Base-by-base conservation (phyloP, 2,113 vertebrate genomes). In the Microcebus jonahi region DNA sequence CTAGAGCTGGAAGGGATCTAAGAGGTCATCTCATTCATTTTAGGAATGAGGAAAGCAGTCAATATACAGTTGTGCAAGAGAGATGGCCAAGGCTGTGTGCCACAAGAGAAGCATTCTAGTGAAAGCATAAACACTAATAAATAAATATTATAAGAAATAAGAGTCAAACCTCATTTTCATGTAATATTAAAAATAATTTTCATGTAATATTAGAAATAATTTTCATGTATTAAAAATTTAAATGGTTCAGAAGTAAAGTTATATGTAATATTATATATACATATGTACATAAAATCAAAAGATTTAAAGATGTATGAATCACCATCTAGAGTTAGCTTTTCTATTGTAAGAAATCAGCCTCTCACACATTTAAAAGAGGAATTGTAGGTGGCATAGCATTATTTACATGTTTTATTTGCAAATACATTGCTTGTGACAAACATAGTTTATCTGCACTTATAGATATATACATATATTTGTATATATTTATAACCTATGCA, bases 371-470 rank as follows among this genome's bases (percentile, higher is more conserved):
- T 50, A 79, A 71, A 95, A 87, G 63, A 75, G n/a, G 55, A 88
- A 20, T 61, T 89, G 14, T 31, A 29, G 61, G 50, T 77, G 31
- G 15, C 10, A 77, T 18, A 85, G 20, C 18, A 73, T 85, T 95
- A 91, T 91, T 94, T 96, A 67, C 55, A 81, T 75, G 48, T 90
- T 97, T 95, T 93, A 95, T 96, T 97, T 85, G 36, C 67, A 97
- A 94, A 93, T 91, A 20, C 17, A 81, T 81, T 31, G 21, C 59
- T 92, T 91, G 11, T 96, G 91, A 96, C 61, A 96, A 71, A 89
- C 34, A 81, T 63, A 92, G 68, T 90, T 93, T 76, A 90, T 90
- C 53, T 92, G 63, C 95, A 75, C 89, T 94, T 88, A 92, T 53
- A 95, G 70, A 93, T 97, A 45, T 39, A 85, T 67, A 77, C 17